Percentiles rank a stretch among this genome's conserved stretches.
These are phyloP conservation scores for Otocyon megalotis DNA, from an alignment of 2,113 vertebrate genomes.

Conservation along the genomic window DNA sequence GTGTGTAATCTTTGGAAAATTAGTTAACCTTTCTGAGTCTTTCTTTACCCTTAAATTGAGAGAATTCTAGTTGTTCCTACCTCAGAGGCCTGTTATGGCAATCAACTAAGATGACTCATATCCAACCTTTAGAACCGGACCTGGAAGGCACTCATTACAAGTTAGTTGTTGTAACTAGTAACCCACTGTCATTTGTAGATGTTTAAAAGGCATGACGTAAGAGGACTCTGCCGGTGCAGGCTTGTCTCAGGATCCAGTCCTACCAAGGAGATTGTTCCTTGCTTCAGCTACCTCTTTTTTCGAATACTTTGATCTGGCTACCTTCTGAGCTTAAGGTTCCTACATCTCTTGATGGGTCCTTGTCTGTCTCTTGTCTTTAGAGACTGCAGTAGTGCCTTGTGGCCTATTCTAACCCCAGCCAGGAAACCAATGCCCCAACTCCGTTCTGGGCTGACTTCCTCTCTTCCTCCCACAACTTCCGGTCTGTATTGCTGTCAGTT, in stretches of 20 bases:
- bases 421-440: not conserved
- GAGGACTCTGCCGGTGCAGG: not conserved
- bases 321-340: not conserved
- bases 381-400: not conserved
- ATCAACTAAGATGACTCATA: not conserved
- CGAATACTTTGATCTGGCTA: not conserved
- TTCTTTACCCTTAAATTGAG: not conserved
- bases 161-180: not conserved
- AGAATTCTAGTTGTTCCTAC: not conserved
- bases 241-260: not conserved
- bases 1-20: not conserved
- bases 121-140: not conserved
- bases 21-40: not conserved
- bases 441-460: conserved; percentile 42
- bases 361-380: not conserved
- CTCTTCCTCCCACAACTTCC: conserved; percentile 10
- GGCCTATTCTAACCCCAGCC: conserved; percentile 32
- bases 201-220: not conserved
- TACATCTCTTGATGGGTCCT: not conserved
- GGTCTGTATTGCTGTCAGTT: not conserved
- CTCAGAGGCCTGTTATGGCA: not conserved
- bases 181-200: not conserved
- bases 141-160: not conserved
- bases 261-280: not conserved
- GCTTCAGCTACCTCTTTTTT: not conserved